Base-by-base conservation (phyloP, 2,888 invertebrate genomes). In the Teleiodes luculella region DNA sequence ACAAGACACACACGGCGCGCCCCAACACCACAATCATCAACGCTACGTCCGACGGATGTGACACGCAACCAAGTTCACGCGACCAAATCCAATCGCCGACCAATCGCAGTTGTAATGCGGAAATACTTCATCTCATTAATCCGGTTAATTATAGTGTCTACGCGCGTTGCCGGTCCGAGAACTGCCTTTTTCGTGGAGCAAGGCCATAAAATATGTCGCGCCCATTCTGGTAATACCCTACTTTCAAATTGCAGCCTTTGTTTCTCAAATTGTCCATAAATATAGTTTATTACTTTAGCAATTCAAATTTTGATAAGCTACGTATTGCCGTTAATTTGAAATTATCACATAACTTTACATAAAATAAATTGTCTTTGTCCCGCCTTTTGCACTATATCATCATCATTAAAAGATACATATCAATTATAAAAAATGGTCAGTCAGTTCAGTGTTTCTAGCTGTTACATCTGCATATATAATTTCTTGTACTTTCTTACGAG, bases 51-150 rank as follows among this genome's bases (percentile, higher is more conserved):
- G 7, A 24, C 50, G 24, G 30, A 54, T 48, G 49, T 35, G 52
- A 51, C 53, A 57, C 52, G 54, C 57, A 57, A 57, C 50, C 50
- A 50, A 43, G 43, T 43, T 43, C 43, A 43, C 18, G 43, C 43
- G 43, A 43, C 24, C 43, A 43, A 43, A 11, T 43, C 43, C 43
- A 20, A 43, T 43, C 43, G 43, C n/a, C 43, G 28, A 11, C 64
- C 67, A 63, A 70, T 67, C 61, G 53, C 63, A 59, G 50, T 18
- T 11, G 39, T 65, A 66, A 48, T 57, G 56, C 62, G 72, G 70
- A 73, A 71, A 60, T 54, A 28, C 52, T 53, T 63, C 39, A 58
- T 57, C 59, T 64, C 57, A 67, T 66, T 65, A 66, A 61, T 64
- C 60, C 58, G 53, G 59, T 59, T 62, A 66, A 66, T 63, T 65